Evolutionary conservation across 2,797 vertebrate species (phyloP), one percentile per base, ranked within the genome.

Genomic region (Ibycter americanus): DNA sequence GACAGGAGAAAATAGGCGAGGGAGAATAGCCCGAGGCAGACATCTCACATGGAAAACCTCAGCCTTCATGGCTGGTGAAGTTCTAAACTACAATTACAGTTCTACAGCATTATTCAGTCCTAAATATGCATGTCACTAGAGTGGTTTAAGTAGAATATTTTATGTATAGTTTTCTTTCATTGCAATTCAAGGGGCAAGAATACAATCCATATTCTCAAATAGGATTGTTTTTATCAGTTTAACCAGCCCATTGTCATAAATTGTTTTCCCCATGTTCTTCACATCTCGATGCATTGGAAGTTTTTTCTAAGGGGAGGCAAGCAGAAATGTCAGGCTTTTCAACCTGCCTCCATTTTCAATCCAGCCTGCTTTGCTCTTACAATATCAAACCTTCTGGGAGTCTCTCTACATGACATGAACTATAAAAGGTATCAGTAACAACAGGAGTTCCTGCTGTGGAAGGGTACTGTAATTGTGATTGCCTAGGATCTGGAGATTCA

Each of bases 361-460:
- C 51, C 83, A 85, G 52, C 44, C 71, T 87, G 36, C 44, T 87
- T 89, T 88, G 40, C 87, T 83, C 54, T 89, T 80, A 67, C 54
- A 87, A n/a, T 93, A 77, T 29, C 67, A 95, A 89, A 80, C 90
- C 95, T 92, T 94, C 74, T 93, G 93, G 88, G 91, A 93, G 32
- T 56, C 77, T 94, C 63, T 90, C 32, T 79, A 95, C 86, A 90
- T 95, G 91, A 82, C 90, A 82, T 32, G 73, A 82, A 51, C 61
- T 78, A 80, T 95, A 94, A 96, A 93, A 95, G 74, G 56, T 95
- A 92, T 94, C 93, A 94, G 71, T 95, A 97, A 90, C 65, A 95
- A 71, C 78, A 93, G 46, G 78, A 94, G 55, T 89, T 93, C 72
- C 82, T 91, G 84, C 92, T 92, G 76, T 93, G 83, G 83, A 93